A percentile compares a stretch with the other conserved stretches of the same genome.
phyloP scores from a whole-genome alignment of 2,113 vertebrate species.

The Brachirus orientalis region DNA sequence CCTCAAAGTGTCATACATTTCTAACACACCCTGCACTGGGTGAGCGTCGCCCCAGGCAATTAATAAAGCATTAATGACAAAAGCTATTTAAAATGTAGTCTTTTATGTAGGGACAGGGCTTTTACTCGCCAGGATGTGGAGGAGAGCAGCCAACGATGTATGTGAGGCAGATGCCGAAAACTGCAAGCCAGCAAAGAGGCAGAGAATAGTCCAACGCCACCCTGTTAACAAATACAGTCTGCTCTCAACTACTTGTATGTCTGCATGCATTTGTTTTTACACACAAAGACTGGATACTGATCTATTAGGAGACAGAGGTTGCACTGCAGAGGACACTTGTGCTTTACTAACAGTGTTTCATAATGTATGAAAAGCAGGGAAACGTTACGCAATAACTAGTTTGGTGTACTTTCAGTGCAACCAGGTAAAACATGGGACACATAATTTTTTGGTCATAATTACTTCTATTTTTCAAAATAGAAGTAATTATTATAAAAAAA shows the following conservation, averaged over 20 bases:
- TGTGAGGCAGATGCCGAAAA: constrained; percentile 83
- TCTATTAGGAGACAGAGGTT: constrained; percentile 53
- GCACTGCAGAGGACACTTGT: constrained; percentile 33
- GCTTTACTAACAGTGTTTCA: constrained; percentile 52
- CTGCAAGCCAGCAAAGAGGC: constrained; percentile 62
- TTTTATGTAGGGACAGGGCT: constrained; percentile 89
- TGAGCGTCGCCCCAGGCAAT: constrained; percentile 91
- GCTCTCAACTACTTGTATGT: constrained; percentile 65
- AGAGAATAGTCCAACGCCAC: constrained; percentile 66
- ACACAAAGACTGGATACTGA: constrained; percentile 49
- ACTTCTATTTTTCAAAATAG: too few species aligned
- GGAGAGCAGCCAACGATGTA: constrained; percentile 82
- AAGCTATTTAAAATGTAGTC: constrained; percentile 95
- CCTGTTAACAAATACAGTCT: constrained; percentile 81
- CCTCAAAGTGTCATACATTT: constrained; percentile 98
- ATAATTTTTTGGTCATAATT: too few species aligned
- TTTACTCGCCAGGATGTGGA: constrained; percentile 85
- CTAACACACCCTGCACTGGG: constrained; percentile 87
- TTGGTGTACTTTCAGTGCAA: constrained; percentile 20
- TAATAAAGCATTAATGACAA: constrained; percentile 99
- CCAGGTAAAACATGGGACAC: too few species aligned
- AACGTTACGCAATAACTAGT: too few species aligned
- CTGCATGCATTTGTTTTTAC: constrained; percentile 74
- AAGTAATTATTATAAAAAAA: too few species aligned
- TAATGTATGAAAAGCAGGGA: constrained; percentile 63